phyloP scores from a whole-genome alignment of 2,888 invertebrate genomes.

The Ennomos quercinarius region DNA sequence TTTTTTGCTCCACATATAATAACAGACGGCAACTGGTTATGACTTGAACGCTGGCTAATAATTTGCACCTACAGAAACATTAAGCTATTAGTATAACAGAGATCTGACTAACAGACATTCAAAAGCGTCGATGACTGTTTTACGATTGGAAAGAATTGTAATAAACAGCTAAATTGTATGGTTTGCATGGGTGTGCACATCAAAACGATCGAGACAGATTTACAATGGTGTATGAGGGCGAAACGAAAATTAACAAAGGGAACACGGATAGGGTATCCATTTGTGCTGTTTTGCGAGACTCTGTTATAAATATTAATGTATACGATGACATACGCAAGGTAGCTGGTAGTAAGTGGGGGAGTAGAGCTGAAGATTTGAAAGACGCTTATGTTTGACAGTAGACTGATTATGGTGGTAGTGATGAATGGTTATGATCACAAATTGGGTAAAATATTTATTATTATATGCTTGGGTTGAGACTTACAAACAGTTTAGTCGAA shows the following conservation, averaged over 20 bases:
- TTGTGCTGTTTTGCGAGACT: not conserved
- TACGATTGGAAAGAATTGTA: constrained; percentile 17
- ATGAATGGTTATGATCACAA: too few species aligned
- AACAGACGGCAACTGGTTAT: constrained; percentile 25
- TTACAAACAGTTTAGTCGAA: too few species aligned
- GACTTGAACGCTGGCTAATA: constrained; percentile 25
- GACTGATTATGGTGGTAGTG: too few species aligned
- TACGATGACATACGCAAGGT: too few species aligned
- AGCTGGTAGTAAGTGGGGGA: too few species aligned
- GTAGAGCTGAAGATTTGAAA: too few species aligned
- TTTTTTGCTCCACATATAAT: constrained; percentile 25
- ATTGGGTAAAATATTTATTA: too few species aligned
- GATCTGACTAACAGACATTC: constrained; percentile 20
- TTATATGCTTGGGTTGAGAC: too few species aligned
- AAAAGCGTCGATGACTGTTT: constrained; percentile 26
- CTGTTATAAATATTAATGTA: not conserved
- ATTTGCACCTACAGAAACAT: constrained; percentile 22
- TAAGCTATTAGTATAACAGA: constrained; percentile 20
- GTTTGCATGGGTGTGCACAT: constrained; percentile 30
- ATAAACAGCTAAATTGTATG: constrained; percentile 17
- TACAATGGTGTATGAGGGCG: constrained; percentile 57
- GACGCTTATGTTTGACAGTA: too few species aligned
- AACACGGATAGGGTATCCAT: constrained; percentile 24
- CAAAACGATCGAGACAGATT: constrained; percentile 57
- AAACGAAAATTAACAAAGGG: constrained; percentile 64